Base-by-base conservation (phyloP, 2,888 invertebrate species). In the Alsophila aescularia region DNA sequence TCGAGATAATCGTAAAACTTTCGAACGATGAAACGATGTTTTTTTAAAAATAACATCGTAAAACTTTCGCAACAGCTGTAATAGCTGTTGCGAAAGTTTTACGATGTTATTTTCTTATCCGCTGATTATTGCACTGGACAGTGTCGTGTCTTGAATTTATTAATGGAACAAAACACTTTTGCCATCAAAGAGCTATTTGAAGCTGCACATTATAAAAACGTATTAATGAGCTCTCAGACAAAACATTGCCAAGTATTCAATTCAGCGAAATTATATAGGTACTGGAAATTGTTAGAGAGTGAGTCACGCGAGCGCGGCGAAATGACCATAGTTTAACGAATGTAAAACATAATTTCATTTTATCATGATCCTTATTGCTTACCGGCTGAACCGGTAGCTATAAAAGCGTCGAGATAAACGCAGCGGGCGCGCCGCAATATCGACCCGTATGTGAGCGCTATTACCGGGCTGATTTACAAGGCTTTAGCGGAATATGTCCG, bases 401-500 rank as follows among this genome's bases (percentile, higher is more conserved):
- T 60, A 55, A 56, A 55, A 51, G 43, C 12, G 39, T 49, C 29
- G 34, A 37, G 37, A 34, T 41, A 47, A 41, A 47, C 40, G 48
- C 53, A 5, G 49, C 60, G 64, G 40, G 32, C 13, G 58, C 49
- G 68, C 44, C 55, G 36, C 49, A 69, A 65, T 68, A 47, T n/a
- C 15, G 0, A 3, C 41, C 71, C 77, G 77, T 85, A 67, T 77
- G 73, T 77, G 60, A 55, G 60, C 62, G 55, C 71, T 73, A 79
- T 79, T 77, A 80, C 71, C 73, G 8, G 81, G 76, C 83, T 85
- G 84, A 85, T 85, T 85, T 85, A 85, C 74, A 79, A 72, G 76
- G 76, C 83, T 81, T 76, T 76, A 77, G 79, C 79, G 75, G 77
- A 75, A 77, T 77, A 74, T 71, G 76, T 76, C 73, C 68, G 67